Percentiles rank a stretch among this genome's conserved stretches.
phyloP scores from a whole-genome alignment of 2,888 invertebrate species.

The Cantharis lateralis region DNA sequence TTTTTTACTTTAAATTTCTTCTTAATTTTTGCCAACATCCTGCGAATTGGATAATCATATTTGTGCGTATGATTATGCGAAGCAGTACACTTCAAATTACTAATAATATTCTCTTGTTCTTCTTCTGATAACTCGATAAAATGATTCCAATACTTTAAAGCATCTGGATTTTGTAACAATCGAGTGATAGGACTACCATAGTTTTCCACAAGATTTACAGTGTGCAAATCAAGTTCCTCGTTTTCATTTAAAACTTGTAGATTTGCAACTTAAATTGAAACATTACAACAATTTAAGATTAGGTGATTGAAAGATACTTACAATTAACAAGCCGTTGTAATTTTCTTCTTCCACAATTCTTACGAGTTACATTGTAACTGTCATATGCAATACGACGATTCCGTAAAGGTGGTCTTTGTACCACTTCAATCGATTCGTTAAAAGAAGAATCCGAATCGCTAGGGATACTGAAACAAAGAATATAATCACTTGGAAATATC shows the following conservation, averaged over 20 bases:
- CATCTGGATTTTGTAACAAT: slow-evolving; percentile 41
- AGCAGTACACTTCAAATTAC: slow-evolving; percentile 11
- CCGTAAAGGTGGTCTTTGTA: not conserved
- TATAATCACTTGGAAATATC: not conserved
- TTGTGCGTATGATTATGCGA: not conserved
- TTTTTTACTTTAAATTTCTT: slow-evolving; percentile 46
- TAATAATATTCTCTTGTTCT: slow-evolving; percentile 41
- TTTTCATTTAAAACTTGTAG: slow-evolving; percentile 46
- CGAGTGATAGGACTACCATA: slow-evolving; percentile 45
- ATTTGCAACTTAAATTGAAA: slow-evolving; percentile 37
- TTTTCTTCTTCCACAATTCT: not conserved
- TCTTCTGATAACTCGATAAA: slow-evolving; percentile 48
- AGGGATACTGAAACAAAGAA: slow-evolving; percentile 38
- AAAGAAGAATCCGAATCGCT: slow-evolving; percentile 45
- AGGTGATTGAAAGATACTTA: not conserved
- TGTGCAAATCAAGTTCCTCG: slow-evolving; percentile 38
- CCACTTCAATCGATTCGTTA: not conserved
- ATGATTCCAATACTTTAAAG: slow-evolving; percentile 45
- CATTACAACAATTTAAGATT: not conserved
- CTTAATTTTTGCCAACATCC: slow-evolving; percentile 45
- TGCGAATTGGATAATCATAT: slow-evolving; percentile 34
- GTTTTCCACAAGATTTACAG: slow-evolving; percentile 41
- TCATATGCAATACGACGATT: not conserved
- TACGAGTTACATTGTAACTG: not conserved
- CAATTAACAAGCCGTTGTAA: slow-evolving; percentile 11